Evolutionary conservation across 23 tunicate species (phyloP), one percentile per base, ranked within the genome.

Genomic region (Phallusia fumigata): DNA sequence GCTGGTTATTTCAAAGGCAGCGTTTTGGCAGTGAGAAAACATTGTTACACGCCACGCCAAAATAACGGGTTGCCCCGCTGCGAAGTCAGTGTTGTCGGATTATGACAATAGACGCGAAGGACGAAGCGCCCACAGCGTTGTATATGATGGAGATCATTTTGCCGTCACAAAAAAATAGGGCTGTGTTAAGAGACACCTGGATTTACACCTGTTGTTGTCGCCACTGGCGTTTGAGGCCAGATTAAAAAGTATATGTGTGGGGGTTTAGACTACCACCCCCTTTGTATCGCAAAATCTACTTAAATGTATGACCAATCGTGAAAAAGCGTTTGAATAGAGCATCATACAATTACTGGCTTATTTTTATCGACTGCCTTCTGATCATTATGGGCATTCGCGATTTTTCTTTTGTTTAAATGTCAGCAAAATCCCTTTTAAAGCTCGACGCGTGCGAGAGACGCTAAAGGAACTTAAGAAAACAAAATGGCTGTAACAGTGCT

Each of bases 51-150:
- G 47, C 47, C 47, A 10, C 47, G 47, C 47, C 5, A 3, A 58
- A 58, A 21, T 58, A 58, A 58, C 69, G 16, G 69, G 26, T 58
- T 58, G 16, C 69, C 15, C 69, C 16, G 69, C 5, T 58, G 69
- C 28, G 69, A 58, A 58, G 69, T 21, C 69, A 16, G 69, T 58
- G 69, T 58, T 58, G 69, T 58, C 69, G 69, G 69, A 58, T 58
- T 58, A 58, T 58, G 28, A 58, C 69, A 58, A 58, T 58, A 16
- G 69, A 24, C 69, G 28, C 26, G 69, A 6, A 22, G 69, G 13
- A 18, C 8, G 28, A 58, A 6, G 13, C 28, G 69, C 69, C 1
- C 69, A 22, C 69, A 58, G 26, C 28, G 16, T 24, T 16, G 26
- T 58, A 58, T 58, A 6, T 22, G 69, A 24, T 1, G 69, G 47